A percentile compares a stretch with the other conserved stretches of the same genome.
Conservation (phyloP, 2,888 invertebrate genomes). For the Mactromeris polynyma region DNA sequence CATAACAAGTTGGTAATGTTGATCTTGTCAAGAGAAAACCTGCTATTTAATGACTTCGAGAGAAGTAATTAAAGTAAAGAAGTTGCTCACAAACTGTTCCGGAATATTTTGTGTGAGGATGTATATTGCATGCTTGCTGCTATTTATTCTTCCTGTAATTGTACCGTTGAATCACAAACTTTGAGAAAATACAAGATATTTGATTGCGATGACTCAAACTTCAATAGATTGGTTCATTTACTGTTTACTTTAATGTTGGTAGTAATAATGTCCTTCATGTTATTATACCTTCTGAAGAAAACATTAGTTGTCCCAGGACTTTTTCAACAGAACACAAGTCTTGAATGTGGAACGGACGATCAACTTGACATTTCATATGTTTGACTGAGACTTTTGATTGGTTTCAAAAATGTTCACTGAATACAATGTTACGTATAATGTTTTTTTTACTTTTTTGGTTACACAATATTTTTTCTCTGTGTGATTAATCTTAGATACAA, state of each 20-base stretch:
- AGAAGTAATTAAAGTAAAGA: conserved; percentile 27
- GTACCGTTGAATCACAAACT: background rate
- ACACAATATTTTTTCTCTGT: background rate
- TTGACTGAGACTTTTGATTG: background rate
- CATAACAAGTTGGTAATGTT: conserved; percentile 18
- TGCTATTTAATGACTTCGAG: conserved; percentile 1
- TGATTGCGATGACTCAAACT: conserved; percentile 30
- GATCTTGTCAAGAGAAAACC: background rate
- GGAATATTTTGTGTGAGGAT: background rate
- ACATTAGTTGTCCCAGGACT: background rate
- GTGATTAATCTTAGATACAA: background rate
- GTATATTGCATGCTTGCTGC: conserved; percentile 27
- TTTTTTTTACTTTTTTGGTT: background rate
- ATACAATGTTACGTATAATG: no score
- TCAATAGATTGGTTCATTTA: conserved; percentile 6
- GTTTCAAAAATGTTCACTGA: background rate
- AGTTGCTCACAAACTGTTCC: conserved; percentile 12
- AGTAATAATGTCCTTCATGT: conserved; percentile 5
- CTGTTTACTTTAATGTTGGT: background rate
- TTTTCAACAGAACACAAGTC: background rate
- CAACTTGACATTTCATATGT: background rate
- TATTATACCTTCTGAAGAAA: background rate
- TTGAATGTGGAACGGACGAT: background rate
- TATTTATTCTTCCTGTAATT: conserved; percentile 11
- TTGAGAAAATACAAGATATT: background rate